phyloP scores from a whole-genome alignment of 2,888 invertebrate genomes.

The Drosophila merina region DNA sequence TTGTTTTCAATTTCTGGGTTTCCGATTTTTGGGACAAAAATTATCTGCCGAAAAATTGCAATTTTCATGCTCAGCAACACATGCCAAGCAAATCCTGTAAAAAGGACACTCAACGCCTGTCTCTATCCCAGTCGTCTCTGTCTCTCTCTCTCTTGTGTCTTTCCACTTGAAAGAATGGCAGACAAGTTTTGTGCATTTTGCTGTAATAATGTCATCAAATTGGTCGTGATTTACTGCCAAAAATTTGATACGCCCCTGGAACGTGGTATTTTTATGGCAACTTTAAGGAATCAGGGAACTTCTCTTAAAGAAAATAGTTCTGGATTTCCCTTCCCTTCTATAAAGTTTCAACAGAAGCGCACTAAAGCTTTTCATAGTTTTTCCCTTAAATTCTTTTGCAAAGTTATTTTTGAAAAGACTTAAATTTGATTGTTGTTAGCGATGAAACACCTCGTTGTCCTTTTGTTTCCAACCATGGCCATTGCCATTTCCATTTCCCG shows the following conservation, averaged over 20 bases:
- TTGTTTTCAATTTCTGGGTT: slow-evolving; percentile 43
- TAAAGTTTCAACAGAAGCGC: no score
- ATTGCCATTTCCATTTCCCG: background rate
- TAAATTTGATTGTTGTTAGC: background rate
- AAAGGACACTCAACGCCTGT: slow-evolving; percentile 17
- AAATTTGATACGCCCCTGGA: slow-evolving; percentile 4
- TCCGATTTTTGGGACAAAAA: slow-evolving; percentile 44
- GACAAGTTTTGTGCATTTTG: slow-evolving; percentile 48
- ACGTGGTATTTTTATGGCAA: background rate
- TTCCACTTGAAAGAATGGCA: slow-evolving; percentile 17
- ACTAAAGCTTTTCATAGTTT: no score
- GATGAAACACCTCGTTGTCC: background rate
- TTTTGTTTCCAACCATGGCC: background rate
- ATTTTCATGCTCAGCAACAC: slow-evolving; percentile 64
- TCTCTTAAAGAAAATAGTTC: no score
- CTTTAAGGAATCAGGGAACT: no score
- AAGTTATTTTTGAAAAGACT: background rate
- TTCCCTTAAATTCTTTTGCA: background rate
- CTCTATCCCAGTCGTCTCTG: background rate
- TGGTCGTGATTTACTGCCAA: slow-evolving; percentile 34
- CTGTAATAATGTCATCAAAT: slow-evolving; percentile 69
- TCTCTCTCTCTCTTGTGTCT: background rate
- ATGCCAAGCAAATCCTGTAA: slow-evolving; percentile 28
- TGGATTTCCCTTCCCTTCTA: no score
- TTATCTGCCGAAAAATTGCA: slow-evolving; percentile 71